Evolutionary conservation across 2,888 invertebrate species (phyloP), one percentile per base, ranked within the genome.

Genomic region (Polylopha cassiicola): DNA sequence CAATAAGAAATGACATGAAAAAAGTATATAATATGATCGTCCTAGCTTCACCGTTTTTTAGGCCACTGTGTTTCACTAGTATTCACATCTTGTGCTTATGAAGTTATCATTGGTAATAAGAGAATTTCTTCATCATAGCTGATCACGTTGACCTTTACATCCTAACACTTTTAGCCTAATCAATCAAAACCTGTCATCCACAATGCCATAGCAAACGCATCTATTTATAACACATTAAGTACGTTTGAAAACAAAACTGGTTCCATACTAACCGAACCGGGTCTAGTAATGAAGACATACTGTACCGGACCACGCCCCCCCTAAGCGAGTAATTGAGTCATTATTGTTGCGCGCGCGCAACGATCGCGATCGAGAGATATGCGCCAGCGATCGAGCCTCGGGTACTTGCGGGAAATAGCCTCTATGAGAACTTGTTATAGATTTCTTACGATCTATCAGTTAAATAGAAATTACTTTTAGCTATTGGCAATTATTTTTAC

Each of bases 281-380:
- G 42, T 56, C 53, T 58, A 63, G 67, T 79, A 80, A 81, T 85
- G 82, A 84, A 84, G 84, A 84, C 78, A 79, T 80, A 84, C 67
- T 70, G 73, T 64, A 54, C 53, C 44, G 55, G 37, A 58, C 73
- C 75, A 65, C 84, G 82, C 84, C 84, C 62, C 58, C 76, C 56
- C 81, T 84, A 82, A 86, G 76, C 84, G 80, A 79, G 75, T 86
- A 86, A 86, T 86, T 84, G 86, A 86, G 86, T 77, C 85, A 86
- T 86, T 86, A 86, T 72, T 64, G 64, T 56, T 66, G 74, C 77
- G 75, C 76, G 72, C 67, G 79, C 79, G 78, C 80, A 72, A 53
- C 63, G 68, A 73, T 73, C 73, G 48, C 55, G 73, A 77, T 78
- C 73, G 59, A 57, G 42, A 52, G 70, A 70, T 72, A 69, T 49